These are phyloP conservation scores for Pemphredon lugubris DNA, from an alignment of 2,888 invertebrate species.

Conservation along the genomic window DNA sequence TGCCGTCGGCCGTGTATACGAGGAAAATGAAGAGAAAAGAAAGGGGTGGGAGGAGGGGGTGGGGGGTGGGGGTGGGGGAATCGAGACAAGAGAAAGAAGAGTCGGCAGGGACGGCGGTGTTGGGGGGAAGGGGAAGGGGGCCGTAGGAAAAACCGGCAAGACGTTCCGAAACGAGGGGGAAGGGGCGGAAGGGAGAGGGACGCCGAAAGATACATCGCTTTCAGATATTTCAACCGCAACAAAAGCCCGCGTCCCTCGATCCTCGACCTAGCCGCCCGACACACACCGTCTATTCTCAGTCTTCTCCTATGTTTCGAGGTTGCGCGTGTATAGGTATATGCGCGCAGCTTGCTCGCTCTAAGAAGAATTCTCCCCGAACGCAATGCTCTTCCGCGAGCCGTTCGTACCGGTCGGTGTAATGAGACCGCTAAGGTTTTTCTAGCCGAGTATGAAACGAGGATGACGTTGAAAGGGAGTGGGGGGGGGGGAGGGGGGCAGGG, in stretches of 20 bases:
- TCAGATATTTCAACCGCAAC: constrained; percentile 63
- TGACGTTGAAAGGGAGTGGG: constrained; percentile 7
- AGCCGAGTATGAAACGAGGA: constrained; percentile 1
- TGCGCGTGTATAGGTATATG: constrained; percentile 6
- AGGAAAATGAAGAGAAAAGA: constrained; percentile 19
- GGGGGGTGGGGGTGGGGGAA: not conserved
- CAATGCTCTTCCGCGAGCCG: constrained; percentile 31
- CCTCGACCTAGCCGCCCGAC: constrained; percentile 39
- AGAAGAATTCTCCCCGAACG: constrained; percentile 38
- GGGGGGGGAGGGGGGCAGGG: no score
- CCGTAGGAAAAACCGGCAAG: not conserved
- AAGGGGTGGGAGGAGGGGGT: constrained; percentile 2
- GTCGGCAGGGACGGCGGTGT: not conserved
- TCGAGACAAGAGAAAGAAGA: not conserved
- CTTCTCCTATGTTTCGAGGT: constrained; percentile 30
- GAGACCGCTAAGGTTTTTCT: constrained; percentile 28
- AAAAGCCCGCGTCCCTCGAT: constrained; percentile 54
- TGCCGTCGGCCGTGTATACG: constrained; percentile 31
- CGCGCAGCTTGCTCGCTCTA: constrained; percentile 2
- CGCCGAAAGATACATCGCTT: constrained; percentile 55
- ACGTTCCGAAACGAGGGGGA: constrained; percentile 22
- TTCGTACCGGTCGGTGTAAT: constrained; percentile 30
- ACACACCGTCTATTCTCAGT: constrained; percentile 42
- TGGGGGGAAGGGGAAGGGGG: not conserved
- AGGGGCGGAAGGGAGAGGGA: constrained; percentile 19